phyloP scores from a whole-genome alignment of 2,797 vertebrate genomes.

The Mycteria americana region DNA sequence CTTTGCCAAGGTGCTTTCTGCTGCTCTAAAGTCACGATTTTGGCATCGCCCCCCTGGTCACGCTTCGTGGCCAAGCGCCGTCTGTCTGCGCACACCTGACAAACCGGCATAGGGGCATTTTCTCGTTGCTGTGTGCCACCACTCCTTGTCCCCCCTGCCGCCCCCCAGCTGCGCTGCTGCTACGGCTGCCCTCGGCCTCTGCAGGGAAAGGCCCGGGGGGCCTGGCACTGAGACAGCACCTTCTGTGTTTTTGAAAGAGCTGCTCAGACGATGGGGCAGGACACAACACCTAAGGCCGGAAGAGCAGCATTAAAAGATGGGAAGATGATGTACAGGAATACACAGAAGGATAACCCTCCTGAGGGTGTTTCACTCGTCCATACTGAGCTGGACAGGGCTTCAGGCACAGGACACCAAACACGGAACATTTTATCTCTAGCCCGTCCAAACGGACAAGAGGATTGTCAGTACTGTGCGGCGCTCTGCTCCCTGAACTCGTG shows the following conservation, averaged over 20 bases:
- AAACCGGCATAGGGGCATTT: accelerated
- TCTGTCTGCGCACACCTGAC: accelerated
- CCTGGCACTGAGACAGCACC: background rate
- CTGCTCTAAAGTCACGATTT: accelerated
- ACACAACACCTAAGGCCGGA: accelerated
- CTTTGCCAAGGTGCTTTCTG: accelerated
- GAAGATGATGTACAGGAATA: background rate
- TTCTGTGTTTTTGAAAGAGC: background rate
- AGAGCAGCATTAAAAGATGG: background rate
- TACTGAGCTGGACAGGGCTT: background rate
- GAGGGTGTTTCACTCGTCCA: accelerated
- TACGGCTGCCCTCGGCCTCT: accelerated
- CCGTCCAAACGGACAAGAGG: background rate
- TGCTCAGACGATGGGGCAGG: accelerated
- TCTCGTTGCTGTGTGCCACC: accelerated
- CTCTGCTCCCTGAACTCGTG: background rate
- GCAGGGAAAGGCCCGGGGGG: too few relatives aligned
- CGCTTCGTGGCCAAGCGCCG: accelerated
- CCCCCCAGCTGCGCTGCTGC: background rate
- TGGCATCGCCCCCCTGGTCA: accelerated
- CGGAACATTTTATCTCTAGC: background rate
- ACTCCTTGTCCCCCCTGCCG: too few relatives aligned
- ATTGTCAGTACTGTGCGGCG: accelerated
- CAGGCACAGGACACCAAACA: background rate
- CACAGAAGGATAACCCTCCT: accelerated